Evolutionary conservation across 1,140 invertebrate genomes (phyloP).

Genomic region (Drosophila lowei): DNA sequence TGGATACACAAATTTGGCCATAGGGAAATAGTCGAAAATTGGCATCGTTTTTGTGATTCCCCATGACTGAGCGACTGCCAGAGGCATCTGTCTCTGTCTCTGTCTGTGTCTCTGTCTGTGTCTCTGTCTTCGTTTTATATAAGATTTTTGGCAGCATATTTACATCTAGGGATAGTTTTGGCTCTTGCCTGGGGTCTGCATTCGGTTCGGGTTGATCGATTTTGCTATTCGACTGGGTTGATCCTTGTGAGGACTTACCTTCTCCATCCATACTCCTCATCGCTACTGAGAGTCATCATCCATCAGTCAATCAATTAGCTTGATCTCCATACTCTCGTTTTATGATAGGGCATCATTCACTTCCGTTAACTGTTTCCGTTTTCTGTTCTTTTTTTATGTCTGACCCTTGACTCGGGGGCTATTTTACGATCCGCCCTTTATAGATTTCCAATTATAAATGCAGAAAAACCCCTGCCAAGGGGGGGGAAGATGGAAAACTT

Average conservation of each 20-base stretch:
- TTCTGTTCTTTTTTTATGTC: constrained; percentile 17
- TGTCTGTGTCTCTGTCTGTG: background rate
- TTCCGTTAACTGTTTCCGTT: constrained; percentile 33
- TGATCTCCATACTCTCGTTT: too few relatives aligned
- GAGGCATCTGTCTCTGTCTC: constrained; percentile 14
- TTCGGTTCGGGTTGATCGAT: background rate
- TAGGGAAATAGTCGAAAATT: constrained; percentile 66
- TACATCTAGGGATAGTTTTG: constrained; percentile 14
- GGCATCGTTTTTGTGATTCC: constrained; percentile 51
- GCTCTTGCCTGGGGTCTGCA: background rate
- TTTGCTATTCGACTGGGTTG: background rate
- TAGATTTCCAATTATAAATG: constrained; percentile 63
- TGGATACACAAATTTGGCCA: constrained; percentile 64
- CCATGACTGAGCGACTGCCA: constrained; percentile 46
- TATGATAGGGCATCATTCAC: constrained; percentile 33
- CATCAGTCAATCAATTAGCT: too few relatives aligned
- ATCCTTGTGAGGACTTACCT: background rate
- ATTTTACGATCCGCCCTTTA: constrained; percentile 51
- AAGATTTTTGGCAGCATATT: constrained; percentile 15
- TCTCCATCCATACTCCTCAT: too few relatives aligned
- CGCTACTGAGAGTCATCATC: too few relatives aligned
- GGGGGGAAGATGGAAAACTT: constrained; percentile 21
- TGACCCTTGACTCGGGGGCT: constrained; percentile 9
- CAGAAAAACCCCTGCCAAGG: constrained; percentile 25
- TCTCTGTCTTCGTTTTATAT: constrained; percentile 1